A percentile compares a stretch with the other conserved stretches of the same genome.
Evolutionary conservation across 2,113 vertebrate species (phyloP).

Genomic region (Heterotis niloticus): DNA sequence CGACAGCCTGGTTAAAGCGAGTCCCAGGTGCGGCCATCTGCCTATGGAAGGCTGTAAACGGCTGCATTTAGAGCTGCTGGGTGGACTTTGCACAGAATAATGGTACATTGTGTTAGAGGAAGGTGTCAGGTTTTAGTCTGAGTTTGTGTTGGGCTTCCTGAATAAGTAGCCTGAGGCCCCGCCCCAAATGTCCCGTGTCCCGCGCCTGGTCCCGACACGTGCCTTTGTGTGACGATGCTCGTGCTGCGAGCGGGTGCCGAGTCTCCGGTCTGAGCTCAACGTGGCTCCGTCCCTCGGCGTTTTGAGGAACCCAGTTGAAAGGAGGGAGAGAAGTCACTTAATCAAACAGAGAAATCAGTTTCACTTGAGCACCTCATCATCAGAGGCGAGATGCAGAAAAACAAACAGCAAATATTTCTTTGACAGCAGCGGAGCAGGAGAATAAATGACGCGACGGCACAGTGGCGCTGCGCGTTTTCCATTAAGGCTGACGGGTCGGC

Average conservation of each 20-base stretch:
- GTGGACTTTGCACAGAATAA: too few species aligned
- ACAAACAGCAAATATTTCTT: neutral
- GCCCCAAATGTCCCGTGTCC: too few species aligned
- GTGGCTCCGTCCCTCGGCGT: neutral
- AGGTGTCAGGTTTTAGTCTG: too few species aligned
- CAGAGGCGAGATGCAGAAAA: neutral
- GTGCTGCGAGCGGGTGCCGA: neutral
- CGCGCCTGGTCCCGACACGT: too few species aligned
- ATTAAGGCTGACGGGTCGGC: neutral
- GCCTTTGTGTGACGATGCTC: too few species aligned
- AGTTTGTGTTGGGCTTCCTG: too few species aligned
- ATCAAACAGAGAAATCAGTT: neutral
- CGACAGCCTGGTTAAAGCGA: too few species aligned
- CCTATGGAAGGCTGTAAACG: too few species aligned
- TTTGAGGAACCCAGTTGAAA: neutral
- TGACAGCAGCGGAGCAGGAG: neutral
- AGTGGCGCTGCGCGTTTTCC: neutral
- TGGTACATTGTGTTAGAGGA: too few species aligned
- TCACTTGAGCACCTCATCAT: neutral
- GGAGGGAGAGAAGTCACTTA: neutral
- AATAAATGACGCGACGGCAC: neutral
- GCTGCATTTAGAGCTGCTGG: too few species aligned
- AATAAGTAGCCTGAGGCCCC: too few species aligned
- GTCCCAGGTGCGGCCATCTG: too few species aligned
- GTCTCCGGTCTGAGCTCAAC: neutral